Conservation (phyloP, 2,888 invertebrate genomes). For the Metalampra italica region DNA sequence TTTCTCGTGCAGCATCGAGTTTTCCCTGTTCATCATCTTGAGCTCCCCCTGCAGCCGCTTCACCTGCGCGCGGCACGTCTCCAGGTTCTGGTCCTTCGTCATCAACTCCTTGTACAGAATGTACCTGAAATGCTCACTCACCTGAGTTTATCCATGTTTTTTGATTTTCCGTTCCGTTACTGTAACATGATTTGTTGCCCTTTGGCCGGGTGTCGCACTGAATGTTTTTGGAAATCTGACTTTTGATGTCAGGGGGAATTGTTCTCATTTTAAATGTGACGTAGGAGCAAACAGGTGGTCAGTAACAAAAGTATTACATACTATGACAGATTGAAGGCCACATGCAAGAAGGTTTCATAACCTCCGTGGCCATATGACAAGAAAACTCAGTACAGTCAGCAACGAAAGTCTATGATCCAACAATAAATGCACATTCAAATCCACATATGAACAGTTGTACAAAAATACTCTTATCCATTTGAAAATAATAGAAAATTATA, state of each 20-base stretch:
- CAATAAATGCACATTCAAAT: no score
- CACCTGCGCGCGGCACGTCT: constrained; percentile 80
- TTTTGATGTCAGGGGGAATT: not conserved
- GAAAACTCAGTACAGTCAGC: no score
- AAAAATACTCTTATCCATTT: no score
- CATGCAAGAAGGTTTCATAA: no score
- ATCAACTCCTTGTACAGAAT: constrained; percentile 81
- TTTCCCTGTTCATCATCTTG: constrained; percentile 81
- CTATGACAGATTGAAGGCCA: no score
- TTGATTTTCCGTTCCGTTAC: constrained; percentile 15
- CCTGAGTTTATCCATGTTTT: constrained; percentile 44
- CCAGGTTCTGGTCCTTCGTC: constrained; percentile 81
- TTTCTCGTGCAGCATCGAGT: constrained; percentile 76
- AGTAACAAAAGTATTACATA: not conserved
- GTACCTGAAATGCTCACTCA: constrained; percentile 66
- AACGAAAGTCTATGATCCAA: no score
- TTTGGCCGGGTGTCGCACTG: constrained; percentile 1
- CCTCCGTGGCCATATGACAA: no score
- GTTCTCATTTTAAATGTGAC: not conserved
- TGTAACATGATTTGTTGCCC: constrained; percentile 19
- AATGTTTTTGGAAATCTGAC: not conserved
- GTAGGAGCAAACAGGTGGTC: not conserved
- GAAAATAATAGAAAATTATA: no score
- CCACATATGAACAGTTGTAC: no score
- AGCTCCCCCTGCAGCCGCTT: constrained; percentile 81